Evolutionary conservation across 2,113 vertebrate genomes (phyloP), one percentile per base, ranked within the genome.

Genomic region (Sorex fumeus): DNA sequence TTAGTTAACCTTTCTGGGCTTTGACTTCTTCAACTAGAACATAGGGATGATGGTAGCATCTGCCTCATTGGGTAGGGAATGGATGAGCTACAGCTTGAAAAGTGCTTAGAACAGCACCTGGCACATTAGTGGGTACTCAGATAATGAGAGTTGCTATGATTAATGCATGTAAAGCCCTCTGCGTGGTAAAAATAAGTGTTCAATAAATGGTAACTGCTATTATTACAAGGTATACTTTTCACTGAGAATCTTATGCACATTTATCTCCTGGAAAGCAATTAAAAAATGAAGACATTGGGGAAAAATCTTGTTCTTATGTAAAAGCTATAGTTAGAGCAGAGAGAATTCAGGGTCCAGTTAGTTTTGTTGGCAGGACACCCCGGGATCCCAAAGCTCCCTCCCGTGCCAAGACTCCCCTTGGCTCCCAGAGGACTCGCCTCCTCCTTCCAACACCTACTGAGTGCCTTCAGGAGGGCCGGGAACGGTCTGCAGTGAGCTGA

Each of bases 241-340:
- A 30, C 10, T 10, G 74, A 95, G 91, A 86, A 88, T 77, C 66
- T 76, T 64, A 50, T 64, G 62, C 57, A 77, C 45, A 88, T 80
- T 94, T 80, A 86, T 95, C 91, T 95, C 62, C 77, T 92, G 28
- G 45, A 88, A 94, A 86, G 83, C 50, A 83, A 76, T 77, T 91
- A 27, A 86, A 85, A 90, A 83, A 83, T 92, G 83, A 92, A 91
- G 86, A 72, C 6, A 15, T 62, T 40, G 27, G 28, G 13, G 75
- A 64, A 34, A 67, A 95, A 69, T 28, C n/a, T 53, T 81, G 79
- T 90, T 50, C 16, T 90, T 57, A 30, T 43, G 77, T 60, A 91
- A 95, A 88, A 4, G n/a, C 28, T 82, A 30, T 3, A 74, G 76
- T 76, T 60, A n/a, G 4, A 67, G 57, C 28, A 62, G 25, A 81